Conservation (phyloP, 2,113 vertebrate genomes). For the Scomber scombrus region DNA sequence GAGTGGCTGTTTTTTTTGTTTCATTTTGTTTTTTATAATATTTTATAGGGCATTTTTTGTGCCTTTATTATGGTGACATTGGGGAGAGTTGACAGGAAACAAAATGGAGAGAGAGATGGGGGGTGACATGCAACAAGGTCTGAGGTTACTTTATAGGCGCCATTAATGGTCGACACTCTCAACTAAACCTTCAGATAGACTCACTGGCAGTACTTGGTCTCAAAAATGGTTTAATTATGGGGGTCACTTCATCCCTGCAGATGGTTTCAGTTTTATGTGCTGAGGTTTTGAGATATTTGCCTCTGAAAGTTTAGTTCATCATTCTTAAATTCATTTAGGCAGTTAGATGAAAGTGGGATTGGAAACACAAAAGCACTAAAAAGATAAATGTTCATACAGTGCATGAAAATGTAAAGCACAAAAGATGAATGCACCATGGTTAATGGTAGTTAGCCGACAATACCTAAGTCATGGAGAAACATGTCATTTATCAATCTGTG, state of each 20-base stretch:
- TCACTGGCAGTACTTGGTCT: constrained; percentile 35
- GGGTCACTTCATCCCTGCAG: constrained; percentile 17
- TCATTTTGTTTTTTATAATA: no score
- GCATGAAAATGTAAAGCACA: neutral
- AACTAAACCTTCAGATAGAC: constrained; percentile 11
- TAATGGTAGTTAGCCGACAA: no score
- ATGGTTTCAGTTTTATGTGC: constrained; percentile 16
- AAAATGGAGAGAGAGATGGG: no score
- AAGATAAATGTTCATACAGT: neutral
- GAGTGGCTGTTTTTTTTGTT: no score
- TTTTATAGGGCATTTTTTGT: no score
- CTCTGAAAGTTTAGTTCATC: neutral
- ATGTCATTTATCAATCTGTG: no score
- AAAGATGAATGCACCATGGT: no score
- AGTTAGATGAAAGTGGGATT: neutral
- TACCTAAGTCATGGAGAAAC: no score
- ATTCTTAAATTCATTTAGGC: neutral
- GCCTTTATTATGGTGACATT: no score
- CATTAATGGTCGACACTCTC: constrained; percentile 10
- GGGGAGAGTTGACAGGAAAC: no score
- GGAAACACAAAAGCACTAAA: neutral
- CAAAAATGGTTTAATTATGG: constrained; percentile 37
- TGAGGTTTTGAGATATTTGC: constrained; percentile 15
- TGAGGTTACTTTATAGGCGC: neutral
- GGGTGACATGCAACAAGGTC: no score